phyloP scores from a whole-genome alignment of 2,797 vertebrate species.

The Glyptemys insculpta region DNA sequence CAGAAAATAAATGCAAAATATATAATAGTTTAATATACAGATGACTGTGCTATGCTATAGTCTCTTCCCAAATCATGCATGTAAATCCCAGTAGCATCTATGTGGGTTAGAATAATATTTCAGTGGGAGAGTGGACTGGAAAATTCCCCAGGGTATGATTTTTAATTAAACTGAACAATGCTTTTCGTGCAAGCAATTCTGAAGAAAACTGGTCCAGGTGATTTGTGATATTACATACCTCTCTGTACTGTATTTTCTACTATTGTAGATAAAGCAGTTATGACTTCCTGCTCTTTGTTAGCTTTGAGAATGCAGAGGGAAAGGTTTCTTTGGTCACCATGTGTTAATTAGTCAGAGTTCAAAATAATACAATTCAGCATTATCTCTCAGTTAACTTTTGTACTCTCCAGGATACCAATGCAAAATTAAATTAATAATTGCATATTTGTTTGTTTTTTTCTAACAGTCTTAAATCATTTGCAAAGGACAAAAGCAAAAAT shows the following conservation, averaged over 20 bases:
- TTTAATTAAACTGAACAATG: neutral
- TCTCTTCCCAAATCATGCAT: neutral
- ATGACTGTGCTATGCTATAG: neutral
- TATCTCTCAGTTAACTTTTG: neutral
- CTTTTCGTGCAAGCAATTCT: neutral
- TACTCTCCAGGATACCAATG: neutral
- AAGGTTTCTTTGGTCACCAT: neutral
- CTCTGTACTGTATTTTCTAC: neutral
- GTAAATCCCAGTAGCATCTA: neutral
- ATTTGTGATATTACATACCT: neutral
- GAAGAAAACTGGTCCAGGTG: neutral
- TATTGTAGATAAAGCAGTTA: neutral
- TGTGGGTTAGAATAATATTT: neutral
- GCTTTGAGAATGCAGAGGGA: neutral
- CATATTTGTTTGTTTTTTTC: constrained; percentile 5
- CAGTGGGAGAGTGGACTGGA: neutral
- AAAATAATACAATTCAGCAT: neutral
- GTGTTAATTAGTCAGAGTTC: neutral
- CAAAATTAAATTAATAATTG: constrained; percentile 16
- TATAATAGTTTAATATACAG: neutral
- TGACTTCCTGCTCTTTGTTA: neutral
- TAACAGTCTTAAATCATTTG: neutral
- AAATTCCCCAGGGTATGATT: neutral
- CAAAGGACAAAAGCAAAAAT: constrained; percentile 36
- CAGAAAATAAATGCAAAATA: neutral